A percentile compares a stretch with the other conserved stretches of the same genome.
These are phyloP conservation scores for Julus scanicus DNA, from an alignment of 2,888 invertebrate species.

Conservation along the genomic window DNA sequence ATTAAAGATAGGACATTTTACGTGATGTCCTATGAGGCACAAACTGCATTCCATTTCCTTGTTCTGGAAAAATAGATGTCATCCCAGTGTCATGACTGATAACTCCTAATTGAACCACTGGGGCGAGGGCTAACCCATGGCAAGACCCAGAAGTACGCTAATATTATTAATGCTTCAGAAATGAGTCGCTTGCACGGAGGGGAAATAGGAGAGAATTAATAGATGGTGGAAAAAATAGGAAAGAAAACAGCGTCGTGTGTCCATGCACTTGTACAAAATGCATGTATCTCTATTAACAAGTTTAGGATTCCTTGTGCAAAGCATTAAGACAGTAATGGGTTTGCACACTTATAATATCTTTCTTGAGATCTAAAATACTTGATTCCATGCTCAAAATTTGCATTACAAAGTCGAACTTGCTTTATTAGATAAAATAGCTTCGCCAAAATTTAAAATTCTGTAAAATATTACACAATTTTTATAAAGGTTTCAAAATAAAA, in stretches of 20 bases:
- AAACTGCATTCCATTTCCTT: conserved; percentile 56
- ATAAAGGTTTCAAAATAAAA: no score
- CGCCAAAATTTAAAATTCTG: no score
- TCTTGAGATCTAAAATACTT: no score
- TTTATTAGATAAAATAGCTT: no score
- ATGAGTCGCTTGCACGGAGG: conserved; percentile 1
- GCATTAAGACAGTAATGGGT: background rate
- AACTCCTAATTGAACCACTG: conserved; percentile 38
- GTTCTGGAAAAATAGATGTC: conserved; percentile 52
- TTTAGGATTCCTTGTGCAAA: background rate
- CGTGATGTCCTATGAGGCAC: conserved; percentile 10
- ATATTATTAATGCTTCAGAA: conserved; percentile 28
- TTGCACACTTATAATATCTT: background rate
- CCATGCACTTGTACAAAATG: background rate
- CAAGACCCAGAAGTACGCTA: conserved; percentile 43
- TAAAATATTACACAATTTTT: no score
- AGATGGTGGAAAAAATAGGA: conserved; percentile 31
- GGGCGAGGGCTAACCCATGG: conserved; percentile 22
- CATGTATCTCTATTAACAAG: background rate
- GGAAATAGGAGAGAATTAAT: conserved; percentile 21
- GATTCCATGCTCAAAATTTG: no score
- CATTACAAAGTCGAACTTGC: no score
- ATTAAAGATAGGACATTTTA: conserved; percentile 29
- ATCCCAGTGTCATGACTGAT: conserved; percentile 50
- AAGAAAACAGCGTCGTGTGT: background rate